phyloP scores from a whole-genome alignment of 2,113 vertebrate genomes.

The Malurus cyaneus region DNA sequence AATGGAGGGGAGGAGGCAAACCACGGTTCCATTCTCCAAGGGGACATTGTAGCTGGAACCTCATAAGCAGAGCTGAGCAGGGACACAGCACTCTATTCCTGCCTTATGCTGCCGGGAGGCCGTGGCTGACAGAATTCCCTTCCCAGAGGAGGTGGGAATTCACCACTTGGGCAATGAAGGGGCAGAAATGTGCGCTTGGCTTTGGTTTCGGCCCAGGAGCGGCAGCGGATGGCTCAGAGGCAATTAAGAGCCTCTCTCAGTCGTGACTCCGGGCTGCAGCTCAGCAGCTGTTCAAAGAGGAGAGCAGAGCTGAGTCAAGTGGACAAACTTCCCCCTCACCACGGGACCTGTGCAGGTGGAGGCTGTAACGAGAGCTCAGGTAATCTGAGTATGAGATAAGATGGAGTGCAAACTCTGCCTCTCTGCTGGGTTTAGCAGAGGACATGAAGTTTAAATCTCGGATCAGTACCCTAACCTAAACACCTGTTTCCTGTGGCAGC shows the following conservation, averaged over 20 bases:
- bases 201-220: neutral
- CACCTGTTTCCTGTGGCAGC: neutral
- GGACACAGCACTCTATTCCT: neutral
- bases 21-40: neutral
- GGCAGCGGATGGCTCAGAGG: conserved; percentile 19
- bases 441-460: neutral
- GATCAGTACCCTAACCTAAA: neutral
- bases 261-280: conserved; percentile 13
- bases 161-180: neutral
- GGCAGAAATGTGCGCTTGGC: neutral
- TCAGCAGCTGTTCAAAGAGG: conserved; percentile 32
- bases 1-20: neutral
- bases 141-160: neutral
- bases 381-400: neutral
- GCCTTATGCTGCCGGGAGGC: neutral
- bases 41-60: neutral
- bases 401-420: neutral
- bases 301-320: conserved; percentile 33
- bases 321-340: conserved; percentile 19
- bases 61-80: fast-evolving
- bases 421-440: neutral
- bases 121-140: neutral
- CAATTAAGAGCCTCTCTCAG: conserved; percentile 43
- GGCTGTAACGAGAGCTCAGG: neutral
- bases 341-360: neutral